Base-by-base conservation (phyloP, 2,113 vertebrate genomes). In the Phrynosoma platyrhinos region DNA sequence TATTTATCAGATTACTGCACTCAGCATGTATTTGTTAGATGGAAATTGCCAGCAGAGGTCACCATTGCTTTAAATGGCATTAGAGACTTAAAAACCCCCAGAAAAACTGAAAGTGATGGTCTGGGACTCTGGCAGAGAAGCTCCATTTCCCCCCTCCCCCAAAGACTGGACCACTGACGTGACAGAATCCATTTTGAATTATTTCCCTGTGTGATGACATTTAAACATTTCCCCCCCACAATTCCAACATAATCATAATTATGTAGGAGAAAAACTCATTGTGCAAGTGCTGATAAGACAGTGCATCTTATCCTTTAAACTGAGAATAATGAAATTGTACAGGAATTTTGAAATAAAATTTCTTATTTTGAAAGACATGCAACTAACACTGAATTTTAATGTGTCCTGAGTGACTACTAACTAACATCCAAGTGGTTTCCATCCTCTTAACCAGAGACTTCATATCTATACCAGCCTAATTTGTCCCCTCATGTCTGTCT, bases 1-100 rank as follows among this genome's bases (percentile, higher is more conserved):
- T 9, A 2, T 69, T 86, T 77, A 86, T 86, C 72, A 86, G 74
- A 3, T 21, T 74, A 88, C 6, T 74, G 66, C 30, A 86, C 25
- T 18, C 53, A 40, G 7, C 7, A 18, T 5, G 47, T 83, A 36
- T 9, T 36, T 66, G 0, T 20, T 13, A 66, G 76, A 16, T 83
- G 23, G 42, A 14, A 32, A 71, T 82, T 89, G 90, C 95, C 92
- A 80, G 94, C 91, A 95, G 95, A 94, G 95, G 93, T 95, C 95
- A 82, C 55, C 87, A 27, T 62, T 79, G 88, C 87, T 77, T 91
- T 80, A 69, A 90, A 81, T 0, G 0, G 7, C 30, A 84, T 83
- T 82, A 80, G 69, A 83, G 71, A 79, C 16, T 77, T 78, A 53
- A 79, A 53, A 79, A 79, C n/a, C 20, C 55, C 18, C 14, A 58